These are phyloP conservation scores for Hapalemur alaotrensis DNA, from an alignment of 2,797 vertebrate species.

Conservation along the genomic window DNA sequence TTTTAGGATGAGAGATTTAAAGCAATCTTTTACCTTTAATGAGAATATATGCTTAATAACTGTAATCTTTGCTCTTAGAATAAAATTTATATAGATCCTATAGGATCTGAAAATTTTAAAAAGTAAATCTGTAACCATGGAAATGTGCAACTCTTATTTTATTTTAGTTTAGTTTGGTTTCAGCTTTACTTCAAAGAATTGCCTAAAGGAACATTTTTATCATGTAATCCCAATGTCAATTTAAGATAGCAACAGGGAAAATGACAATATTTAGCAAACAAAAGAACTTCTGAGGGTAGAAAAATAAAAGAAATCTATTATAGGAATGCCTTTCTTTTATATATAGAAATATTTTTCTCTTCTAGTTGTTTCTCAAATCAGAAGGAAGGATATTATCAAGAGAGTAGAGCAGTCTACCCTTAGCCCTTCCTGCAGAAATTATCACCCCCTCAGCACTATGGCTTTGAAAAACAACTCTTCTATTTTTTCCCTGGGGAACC, in stretches of 20 bases:
- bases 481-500: neutral
- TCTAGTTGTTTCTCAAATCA: neutral
- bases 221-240: neutral
- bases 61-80: neutral
- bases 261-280: neutral
- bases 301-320: neutral
- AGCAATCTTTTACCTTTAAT: neutral
- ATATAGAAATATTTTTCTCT: neutral
- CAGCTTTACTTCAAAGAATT: constrained; percentile 7
- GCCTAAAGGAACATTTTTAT: neutral
- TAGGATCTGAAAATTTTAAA: neutral
- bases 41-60: neutral
- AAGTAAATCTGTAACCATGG: neutral
- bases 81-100: neutral
- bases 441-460: neutral
- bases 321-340: neutral
- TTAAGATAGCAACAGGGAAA: neutral
- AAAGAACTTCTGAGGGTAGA: neutral
- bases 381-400: neutral
- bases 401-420: neutral
- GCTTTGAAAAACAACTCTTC: neutral
- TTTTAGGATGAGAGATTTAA: neutral
- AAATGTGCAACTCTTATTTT: neutral
- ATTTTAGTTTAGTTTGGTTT: neutral
- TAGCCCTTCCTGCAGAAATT: neutral